phyloP scores from a whole-genome alignment of 2,113 vertebrate genomes.

The Psittacula cyanocephala region DNA sequence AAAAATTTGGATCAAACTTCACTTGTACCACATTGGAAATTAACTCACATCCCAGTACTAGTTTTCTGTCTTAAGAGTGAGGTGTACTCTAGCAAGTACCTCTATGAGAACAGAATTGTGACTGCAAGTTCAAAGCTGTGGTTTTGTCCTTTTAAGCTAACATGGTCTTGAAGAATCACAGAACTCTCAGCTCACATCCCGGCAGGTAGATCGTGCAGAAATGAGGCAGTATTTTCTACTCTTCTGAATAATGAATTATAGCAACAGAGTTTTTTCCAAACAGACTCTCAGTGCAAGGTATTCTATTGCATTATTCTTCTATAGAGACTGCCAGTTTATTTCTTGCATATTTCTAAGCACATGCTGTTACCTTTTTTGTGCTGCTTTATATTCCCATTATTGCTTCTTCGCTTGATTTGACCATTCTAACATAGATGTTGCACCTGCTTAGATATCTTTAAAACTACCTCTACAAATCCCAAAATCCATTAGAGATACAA shows the following conservation, averaged over 20 bases:
- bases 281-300: background rate
- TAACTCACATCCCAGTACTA: background rate
- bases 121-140: background rate
- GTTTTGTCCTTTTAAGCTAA: background rate
- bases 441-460: constrained; percentile 60
- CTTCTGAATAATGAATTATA: background rate
- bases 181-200: background rate
- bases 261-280: background rate
- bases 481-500: constrained; percentile 57
- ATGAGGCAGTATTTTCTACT: background rate
- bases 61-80: background rate
- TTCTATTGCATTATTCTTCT: background rate
- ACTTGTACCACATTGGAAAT: background rate
- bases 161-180: background rate
- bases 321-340: background rate
- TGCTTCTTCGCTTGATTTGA: background rate
- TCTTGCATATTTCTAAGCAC: background rate
- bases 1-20: background rate
- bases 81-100: background rate
- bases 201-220: background rate
- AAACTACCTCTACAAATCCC: constrained; percentile 40
- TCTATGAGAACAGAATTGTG: background rate
- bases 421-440: constrained; percentile 7
- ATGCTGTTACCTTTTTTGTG: background rate
- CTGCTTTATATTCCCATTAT: background rate